A percentile compares a stretch with the other conserved stretches of the same genome.
These are phyloP conservation scores for Parauchenoglanis punctatus DNA, from an alignment of 2,797 vertebrate genomes.

Conservation along the genomic window DNA sequence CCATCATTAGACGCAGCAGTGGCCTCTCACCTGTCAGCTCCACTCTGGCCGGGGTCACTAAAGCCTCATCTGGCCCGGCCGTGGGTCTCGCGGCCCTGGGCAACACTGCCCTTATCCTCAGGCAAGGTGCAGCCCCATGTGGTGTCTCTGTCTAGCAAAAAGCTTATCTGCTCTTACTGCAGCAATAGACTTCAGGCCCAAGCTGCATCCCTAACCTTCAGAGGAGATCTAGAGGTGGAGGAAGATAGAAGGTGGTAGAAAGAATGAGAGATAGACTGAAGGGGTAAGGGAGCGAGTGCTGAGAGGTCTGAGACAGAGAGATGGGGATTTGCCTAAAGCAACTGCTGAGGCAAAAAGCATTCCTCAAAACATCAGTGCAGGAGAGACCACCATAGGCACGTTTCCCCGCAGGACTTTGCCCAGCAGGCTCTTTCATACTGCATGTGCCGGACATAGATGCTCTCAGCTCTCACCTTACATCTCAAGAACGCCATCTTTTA, in stretches of 20 bases:
- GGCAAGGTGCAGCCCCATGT: slow-evolving; percentile 81
- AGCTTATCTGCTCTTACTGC: slow-evolving; percentile 82
- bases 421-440: slow-evolving; percentile 67
- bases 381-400: slow-evolving; percentile 79
- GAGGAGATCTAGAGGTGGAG: slow-evolving; percentile 64
- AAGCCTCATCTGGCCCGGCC: slow-evolving; percentile 69
- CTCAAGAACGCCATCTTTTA: slow-evolving; percentile 63
- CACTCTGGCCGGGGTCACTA: slow-evolving; percentile 72
- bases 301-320: slow-evolving; percentile 50
- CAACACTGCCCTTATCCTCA: slow-evolving; percentile 78
- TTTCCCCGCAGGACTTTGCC: slow-evolving; percentile 65
- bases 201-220: slow-evolving; percentile 72
- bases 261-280: slow-evolving; percentile 56
- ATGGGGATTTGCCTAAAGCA: slow-evolving; percentile 75
- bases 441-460: slow-evolving; percentile 69
- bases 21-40: slow-evolving; percentile 79
- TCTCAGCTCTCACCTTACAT: slow-evolving; percentile 63
- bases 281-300: slow-evolving; percentile 60
- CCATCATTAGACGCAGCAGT: slow-evolving; percentile 72
- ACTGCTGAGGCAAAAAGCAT: slow-evolving; percentile 76
- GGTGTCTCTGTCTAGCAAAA: slow-evolving; percentile 73
- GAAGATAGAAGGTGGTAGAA: slow-evolving; percentile 63
- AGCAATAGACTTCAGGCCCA: slow-evolving; percentile 73
- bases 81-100: slow-evolving; percentile 64
- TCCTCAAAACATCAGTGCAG: slow-evolving; percentile 75